These are phyloP conservation scores for Drosophila eohydei DNA, from an alignment of 2,888 invertebrate species.

Conservation along the genomic window DNA sequence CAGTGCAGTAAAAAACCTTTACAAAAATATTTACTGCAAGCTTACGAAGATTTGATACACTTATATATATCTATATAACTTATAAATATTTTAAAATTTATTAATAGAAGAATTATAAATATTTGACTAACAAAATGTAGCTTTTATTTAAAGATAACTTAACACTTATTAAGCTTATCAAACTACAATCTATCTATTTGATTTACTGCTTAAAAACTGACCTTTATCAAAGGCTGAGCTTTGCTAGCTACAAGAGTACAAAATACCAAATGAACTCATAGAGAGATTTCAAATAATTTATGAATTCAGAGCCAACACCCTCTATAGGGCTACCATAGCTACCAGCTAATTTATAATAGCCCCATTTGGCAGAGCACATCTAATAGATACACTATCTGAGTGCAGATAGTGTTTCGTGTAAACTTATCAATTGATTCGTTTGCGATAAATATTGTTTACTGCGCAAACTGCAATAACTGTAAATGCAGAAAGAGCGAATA, in stretches of 20 bases:
- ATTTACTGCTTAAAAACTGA: background rate
- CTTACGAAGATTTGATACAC: constrained; percentile 1
- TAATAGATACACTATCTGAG: constrained; percentile 34
- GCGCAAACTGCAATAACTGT: constrained; percentile 15
- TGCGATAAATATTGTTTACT: constrained; percentile 23
- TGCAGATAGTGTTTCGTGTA: constrained; percentile 39
- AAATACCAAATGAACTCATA: background rate
- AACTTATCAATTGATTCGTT: constrained; percentile 37
- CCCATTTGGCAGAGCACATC: background rate
- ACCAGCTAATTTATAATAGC: background rate
- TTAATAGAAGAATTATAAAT: background rate
- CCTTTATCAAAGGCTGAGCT: background rate
- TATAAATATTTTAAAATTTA: background rate
- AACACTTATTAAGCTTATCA: too few relatives aligned
- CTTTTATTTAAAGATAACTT: background rate
- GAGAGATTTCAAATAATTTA: background rate
- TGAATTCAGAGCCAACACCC: background rate
- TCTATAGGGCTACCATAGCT: background rate
- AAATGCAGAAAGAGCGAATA: constrained; percentile 14
- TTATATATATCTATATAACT: background rate
- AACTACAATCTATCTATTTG: background rate
- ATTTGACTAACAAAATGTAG: background rate
- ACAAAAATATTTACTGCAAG: background rate
- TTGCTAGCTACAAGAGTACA: background rate
- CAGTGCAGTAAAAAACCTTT: constrained; percentile 25